Evolutionary conservation across 2,888 invertebrate genomes (phyloP), one percentile per base, ranked within the genome.

Genomic region (Capitulum mitella): DNA sequence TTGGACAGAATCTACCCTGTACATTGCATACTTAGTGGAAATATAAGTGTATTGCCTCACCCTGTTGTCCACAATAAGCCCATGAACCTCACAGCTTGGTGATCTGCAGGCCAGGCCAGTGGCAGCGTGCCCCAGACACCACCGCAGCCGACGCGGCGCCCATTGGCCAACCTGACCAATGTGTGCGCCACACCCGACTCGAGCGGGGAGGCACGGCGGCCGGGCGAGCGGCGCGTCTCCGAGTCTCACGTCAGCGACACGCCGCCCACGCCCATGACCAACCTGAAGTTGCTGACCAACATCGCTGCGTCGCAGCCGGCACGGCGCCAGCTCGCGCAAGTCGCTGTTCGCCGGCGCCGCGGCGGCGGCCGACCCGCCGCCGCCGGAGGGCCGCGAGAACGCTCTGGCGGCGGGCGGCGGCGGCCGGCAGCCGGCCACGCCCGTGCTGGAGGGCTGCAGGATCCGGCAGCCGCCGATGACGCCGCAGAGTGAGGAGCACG

Each of bases 201-300:
- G 37, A 8, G 22, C 22, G 10, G 70, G 14, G 70, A 40, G 70
- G 6, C 26, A 3, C 37, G 70, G 6, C 70, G 37, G 26, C 26
- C 22, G 26, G 29, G 40, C 40, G 70, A 70, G 37, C 37, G 40
- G 37, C 70, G 37, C 37, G 3, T 10, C 32, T 16, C 58, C 51
- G 54, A 51, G 32, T 26, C 77, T 29, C 61, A 2, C 14, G 3
- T 40, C 40, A 22, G 19, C 40, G 70, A 12, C 70, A 29, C 70
- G 22, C 87, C 87, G 82, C 87, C 90, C 32, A 91, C 91, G 34
- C 91, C 91, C 37, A 91, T 89, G 79, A 90, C 90, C 81, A 91
- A 91, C 86, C 87, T 91, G 77, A 90, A 90, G 85, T 86, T 91
- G 82, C 85, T 91, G 81, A 90, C 90, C 14, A 90, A 89, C 86